These are phyloP conservation scores for Encarsia formosa DNA, from an alignment of 2,888 invertebrate genomes.

Conservation along the genomic window DNA sequence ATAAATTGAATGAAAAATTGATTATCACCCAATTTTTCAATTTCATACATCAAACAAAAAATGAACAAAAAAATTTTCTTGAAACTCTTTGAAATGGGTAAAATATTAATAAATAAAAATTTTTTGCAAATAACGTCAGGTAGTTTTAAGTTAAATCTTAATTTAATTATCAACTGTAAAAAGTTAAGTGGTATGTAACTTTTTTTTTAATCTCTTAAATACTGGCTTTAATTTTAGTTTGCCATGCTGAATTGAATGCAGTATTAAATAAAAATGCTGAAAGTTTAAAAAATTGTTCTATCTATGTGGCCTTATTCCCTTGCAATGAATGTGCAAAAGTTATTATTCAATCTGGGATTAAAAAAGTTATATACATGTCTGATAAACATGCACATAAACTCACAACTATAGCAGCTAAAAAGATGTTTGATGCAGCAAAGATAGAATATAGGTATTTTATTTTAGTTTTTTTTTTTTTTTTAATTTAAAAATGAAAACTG, in stretches of 20 bases:
- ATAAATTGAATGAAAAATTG: background rate
- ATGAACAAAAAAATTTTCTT: too few relatives aligned
- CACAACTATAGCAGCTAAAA: slow-evolving; percentile 70
- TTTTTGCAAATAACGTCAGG: too few relatives aligned
- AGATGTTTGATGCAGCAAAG: slow-evolving; percentile 76
- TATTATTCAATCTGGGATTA: slow-evolving; percentile 90
- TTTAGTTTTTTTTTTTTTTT: slow-evolving; percentile 4
- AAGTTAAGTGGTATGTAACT: background rate
- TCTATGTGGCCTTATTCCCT: slow-evolving; percentile 90
- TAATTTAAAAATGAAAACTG: too few relatives aligned
- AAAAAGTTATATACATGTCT: slow-evolving; percentile 71
- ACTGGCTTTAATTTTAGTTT: slow-evolving; percentile 60
- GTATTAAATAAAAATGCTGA: slow-evolving; percentile 84
- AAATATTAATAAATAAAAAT: too few relatives aligned
- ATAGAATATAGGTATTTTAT: slow-evolving; percentile 62
- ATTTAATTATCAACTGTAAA: background rate
- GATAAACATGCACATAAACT: slow-evolving; percentile 73
- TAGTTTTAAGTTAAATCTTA: background rate
- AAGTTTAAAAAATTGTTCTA: slow-evolving; percentile 71
- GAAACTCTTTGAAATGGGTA: too few relatives aligned
- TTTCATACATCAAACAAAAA: too few relatives aligned
- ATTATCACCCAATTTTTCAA: too few relatives aligned
- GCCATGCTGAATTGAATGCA: slow-evolving; percentile 97
- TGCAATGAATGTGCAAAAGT: slow-evolving; percentile 98
- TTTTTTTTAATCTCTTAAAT: slow-evolving; percentile 2